Evolutionary conservation across 2,888 invertebrate species (phyloP).

Genomic region (Fragum whitleyi): DNA sequence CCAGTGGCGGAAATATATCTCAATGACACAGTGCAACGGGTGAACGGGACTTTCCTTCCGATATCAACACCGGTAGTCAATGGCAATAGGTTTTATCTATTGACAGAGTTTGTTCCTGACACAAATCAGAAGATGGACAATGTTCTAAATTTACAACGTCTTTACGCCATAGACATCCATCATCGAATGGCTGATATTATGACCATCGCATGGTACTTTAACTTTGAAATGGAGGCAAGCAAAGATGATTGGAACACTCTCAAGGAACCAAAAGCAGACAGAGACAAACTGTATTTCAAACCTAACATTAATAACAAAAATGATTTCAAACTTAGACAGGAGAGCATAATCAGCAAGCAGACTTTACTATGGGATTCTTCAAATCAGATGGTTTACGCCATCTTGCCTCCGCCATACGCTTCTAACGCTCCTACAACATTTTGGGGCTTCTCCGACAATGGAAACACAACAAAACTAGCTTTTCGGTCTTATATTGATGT

Average conservation of each 20-base stretch:
- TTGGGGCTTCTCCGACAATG: conserved; percentile 40
- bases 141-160: conserved; percentile 31
- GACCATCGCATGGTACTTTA: conserved; percentile 52
- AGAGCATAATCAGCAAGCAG: conserved; percentile 15
- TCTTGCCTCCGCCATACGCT: conserved; percentile 34
- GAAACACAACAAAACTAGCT: conserved; percentile 18
- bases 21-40: conserved; percentile 41
- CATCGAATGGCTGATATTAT: conserved; percentile 46
- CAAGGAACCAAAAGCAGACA: not conserved
- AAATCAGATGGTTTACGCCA: conserved; percentile 28
- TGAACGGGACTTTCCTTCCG: conserved; percentile 56
- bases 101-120: conserved; percentile 61
- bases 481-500: conserved; percentile 24
- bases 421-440: conserved; percentile 18
- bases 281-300: not conserved
- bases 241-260: not conserved
- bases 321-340: not conserved
- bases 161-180: conserved; percentile 61
- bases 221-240: conserved; percentile 7
- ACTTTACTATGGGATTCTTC: conserved; percentile 39
- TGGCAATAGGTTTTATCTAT: conserved; percentile 52
- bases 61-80: conserved; percentile 58
- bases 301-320: not conserved
- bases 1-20: conserved; percentile 49
- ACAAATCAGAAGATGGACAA: not conserved